Percentiles rank a stretch among this genome's conserved stretches.
phyloP scores from a whole-genome alignment of 2,888 invertebrate genomes.

The Nomada lathburiana region DNA sequence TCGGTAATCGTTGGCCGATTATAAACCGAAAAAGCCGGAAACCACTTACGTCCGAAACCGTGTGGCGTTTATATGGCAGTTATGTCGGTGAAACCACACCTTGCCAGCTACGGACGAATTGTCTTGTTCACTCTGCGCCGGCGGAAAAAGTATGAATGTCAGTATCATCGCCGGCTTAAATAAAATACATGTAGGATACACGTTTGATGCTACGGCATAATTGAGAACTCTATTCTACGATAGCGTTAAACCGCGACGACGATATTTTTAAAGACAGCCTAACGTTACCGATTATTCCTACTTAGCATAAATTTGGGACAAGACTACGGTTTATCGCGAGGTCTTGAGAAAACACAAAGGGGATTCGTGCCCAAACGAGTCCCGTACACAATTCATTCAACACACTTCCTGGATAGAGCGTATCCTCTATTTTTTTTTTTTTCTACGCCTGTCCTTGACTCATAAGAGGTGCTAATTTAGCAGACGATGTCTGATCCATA shows the following conservation, averaged over 20 bases:
- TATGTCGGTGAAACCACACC: slow-evolving; percentile 73
- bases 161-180: neutral
- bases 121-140: slow-evolving; percentile 42
- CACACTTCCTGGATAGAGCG: slow-evolving; percentile 45
- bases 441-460: slow-evolving; percentile 62
- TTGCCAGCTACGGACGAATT: slow-evolving; percentile 54
- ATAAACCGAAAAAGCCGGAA: slow-evolving; percentile 84
- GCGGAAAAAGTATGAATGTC: slow-evolving; percentile 32
- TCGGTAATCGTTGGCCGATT: slow-evolving; percentile 81
- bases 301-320: neutral
- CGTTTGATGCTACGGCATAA: neutral
- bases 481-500: slow-evolving; percentile 68
- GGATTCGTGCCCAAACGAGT: neutral
- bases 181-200: neutral
- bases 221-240: neutral
- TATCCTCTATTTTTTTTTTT: slow-evolving; percentile 33
- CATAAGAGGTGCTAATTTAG: slow-evolving; percentile 71
- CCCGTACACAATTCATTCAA: neutral
- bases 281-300: neutral
- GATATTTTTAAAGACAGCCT: neutral
- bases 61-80: slow-evolving; percentile 76
- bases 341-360: neutral
- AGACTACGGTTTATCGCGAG: neutral
- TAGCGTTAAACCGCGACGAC: neutral
- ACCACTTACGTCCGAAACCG: slow-evolving; percentile 81